Evolutionary conservation across 2,888 invertebrate genomes (phyloP), one percentile per base, ranked within the genome.

Genomic region (Periphyllus acericola): DNA sequence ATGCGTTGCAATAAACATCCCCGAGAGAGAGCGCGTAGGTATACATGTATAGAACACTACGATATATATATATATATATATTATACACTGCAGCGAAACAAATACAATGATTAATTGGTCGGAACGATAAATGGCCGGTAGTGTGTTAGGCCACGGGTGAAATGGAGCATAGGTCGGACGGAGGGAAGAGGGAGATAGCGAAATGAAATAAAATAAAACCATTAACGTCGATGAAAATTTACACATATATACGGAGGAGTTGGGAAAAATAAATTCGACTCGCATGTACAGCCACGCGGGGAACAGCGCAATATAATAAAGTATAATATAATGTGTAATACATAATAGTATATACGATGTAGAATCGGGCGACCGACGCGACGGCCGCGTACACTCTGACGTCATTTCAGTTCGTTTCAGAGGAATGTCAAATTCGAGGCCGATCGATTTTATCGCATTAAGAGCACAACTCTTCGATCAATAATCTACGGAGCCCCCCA

Each of bases 71-170:
- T 60, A 60, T 60, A 21, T 60, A 25, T 25, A 60, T 60, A 46
- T 46, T 8, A 6, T 60, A 25, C 60, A 4, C 21, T 21, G 19
- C 21, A 60, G 60, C 5, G 29, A 68, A 60, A 81, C 5, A 68
- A 81, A 68, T 34, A 34, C 36, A 46, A 68, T 81, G 68, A 81
- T 82, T 82, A 82, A 82, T 71, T 71, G n/a, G 25, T n/a, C 17
- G 11, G 80, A 4, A 66, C 36, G 66, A 80, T 80, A 66, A 80
- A 80, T 66, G 66, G 19, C 34, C 36, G 14, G 46, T 46, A 46
- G 46, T 46, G 3, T 46, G 46, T 46, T 46, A 46, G 46, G 14
- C 46, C 46, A 14, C 32, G 34, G 34, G 9, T 11, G 68, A 11
- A 25, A 29, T 25, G 8, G 68, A 29, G 60, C 29, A 25, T 21